Base-by-base conservation (phyloP, 2,113 vertebrate species). In the Corynorhinus townsendii region DNA sequence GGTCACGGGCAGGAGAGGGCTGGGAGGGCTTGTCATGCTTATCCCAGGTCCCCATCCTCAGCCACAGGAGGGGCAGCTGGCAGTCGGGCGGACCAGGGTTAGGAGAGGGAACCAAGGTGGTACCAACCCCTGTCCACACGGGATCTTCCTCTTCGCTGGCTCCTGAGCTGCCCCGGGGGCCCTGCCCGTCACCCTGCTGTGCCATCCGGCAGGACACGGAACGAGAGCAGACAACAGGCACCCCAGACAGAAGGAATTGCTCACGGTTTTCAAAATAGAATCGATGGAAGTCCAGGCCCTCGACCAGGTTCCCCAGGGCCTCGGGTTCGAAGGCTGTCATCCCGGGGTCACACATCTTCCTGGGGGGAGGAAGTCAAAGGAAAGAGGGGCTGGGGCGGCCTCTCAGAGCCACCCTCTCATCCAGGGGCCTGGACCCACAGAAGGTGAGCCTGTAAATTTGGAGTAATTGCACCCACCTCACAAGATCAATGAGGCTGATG, bases 211-310 rank as follows among this genome's bases (percentile, higher is more conserved):
- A 87, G 96, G 95, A 96, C 97, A 96, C 0, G 16, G 90, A 93
- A 40, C 26, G 24, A 64, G 91, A 97, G 91, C 95, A 71, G 80
- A 97, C 84, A 95, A 94, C 96, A 95, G 85, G 93, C 92, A 94
- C 38, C 33, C 85, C 96, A 91, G 89, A 81, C 83, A 95, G 90
- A 72, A 96, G 54, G 89, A 49, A 69, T 85, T 97, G 97, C 99
- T 99, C 98, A 99, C 99, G 84, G 98, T 99, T 99, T 98, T 99
- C 99, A 98, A 99, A 99, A 98, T 99, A 99, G 98, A 99, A 99
- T 97, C 99, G 99, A 93, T 99, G 99, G 96, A 99, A 99, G 98
- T 99, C 99, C 94, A 99, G 98, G 40, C 99, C 99, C 98, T 99
- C 99, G 8, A 99, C 99, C 19, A 99, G 98, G 96, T 99, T 99